Conservation (phyloP, 2,888 invertebrate species). For the Serripes groenlandicus region DNA sequence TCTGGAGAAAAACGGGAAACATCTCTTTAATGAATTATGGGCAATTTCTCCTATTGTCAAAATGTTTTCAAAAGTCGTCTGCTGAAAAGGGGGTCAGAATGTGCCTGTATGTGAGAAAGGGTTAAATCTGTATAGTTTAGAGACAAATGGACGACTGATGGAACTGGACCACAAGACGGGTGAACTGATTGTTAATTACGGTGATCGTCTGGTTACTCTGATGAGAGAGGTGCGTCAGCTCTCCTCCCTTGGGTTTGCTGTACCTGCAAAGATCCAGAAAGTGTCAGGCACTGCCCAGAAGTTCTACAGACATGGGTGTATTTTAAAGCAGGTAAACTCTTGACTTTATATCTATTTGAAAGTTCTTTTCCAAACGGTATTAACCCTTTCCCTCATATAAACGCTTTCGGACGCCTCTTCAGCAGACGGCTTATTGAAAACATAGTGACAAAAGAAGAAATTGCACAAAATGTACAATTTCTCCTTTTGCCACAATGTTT, state of each 20-base stretch:
- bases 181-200: constrained; percentile 93
- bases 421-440: too few species aligned
- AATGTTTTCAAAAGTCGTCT: background rate
- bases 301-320: constrained; percentile 94
- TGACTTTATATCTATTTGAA: background rate
- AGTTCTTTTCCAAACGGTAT: too few species aligned
- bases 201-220: constrained; percentile 93
- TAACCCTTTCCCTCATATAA: too few species aligned
- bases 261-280: constrained; percentile 92
- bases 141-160: constrained; percentile 88
- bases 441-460: too few species aligned
- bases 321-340: constrained; percentile 92
- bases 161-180: constrained; percentile 87
- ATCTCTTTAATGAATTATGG: too few species aligned
- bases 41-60: background rate
- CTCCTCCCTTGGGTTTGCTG: constrained; percentile 92
- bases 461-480: too few species aligned
- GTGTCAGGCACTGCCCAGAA: constrained; percentile 91
- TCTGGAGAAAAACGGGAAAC: too few species aligned
- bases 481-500: too few species aligned
- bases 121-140: constrained; percentile 81
- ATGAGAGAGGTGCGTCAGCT: constrained; percentile 96
- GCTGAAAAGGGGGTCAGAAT: background rate
- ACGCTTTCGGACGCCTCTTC: too few species aligned
- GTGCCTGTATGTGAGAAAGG: background rate